Conservation (phyloP, 2,888 invertebrate genomes). For the Scaptomyza cyrtandrae region DNA sequence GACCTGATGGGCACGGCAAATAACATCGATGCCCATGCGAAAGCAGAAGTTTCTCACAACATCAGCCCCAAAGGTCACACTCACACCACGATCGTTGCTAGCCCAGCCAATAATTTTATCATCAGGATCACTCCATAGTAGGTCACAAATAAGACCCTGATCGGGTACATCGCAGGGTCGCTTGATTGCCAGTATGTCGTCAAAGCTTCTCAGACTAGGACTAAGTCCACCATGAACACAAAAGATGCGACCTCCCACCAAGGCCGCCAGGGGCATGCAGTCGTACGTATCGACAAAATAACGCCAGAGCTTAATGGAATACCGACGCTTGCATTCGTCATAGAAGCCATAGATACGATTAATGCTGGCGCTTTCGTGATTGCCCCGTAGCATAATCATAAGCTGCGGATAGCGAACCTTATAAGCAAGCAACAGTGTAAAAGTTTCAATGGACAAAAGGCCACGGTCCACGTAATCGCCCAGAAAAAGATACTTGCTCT, state of each 20-base stretch:
- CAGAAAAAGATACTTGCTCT: conserved; percentile 98
- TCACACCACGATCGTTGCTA: conserved; percentile 99
- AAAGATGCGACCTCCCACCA: conserved; percentile 90
- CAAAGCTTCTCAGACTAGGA: conserved; percentile 96
- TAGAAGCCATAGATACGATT: conserved; percentile 98
- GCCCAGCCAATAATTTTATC: conserved; percentile 99
- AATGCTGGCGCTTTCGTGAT: conserved; percentile 98
- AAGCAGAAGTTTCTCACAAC: conserved; percentile 99
- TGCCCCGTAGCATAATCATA: conserved; percentile 97
- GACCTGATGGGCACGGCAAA: conserved; percentile 99
- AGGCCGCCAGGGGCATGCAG: conserved; percentile 98
- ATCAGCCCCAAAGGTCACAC: conserved; percentile 99
- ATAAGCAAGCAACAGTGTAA: conserved; percentile 97
- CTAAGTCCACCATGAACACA: conserved; percentile 93
- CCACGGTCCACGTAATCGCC: conserved; percentile 99
- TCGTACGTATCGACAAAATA: conserved; percentile 99
- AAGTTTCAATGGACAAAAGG: conserved; percentile 98
- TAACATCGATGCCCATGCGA: conserved; percentile 99
- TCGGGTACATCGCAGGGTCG: conserved; percentile 99
- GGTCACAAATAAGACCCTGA: conserved; percentile 97
- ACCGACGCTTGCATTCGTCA: conserved; percentile 96
- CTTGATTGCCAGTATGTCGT: conserved; percentile 98
- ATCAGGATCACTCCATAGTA: conserved; percentile 98
- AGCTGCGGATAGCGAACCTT: conserved; percentile 99
- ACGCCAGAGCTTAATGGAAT: conserved; percentile 99